These are phyloP conservation scores for Loxodonta africana DNA, from an alignment of 2,113 vertebrate genomes.

Conservation along the genomic window DNA sequence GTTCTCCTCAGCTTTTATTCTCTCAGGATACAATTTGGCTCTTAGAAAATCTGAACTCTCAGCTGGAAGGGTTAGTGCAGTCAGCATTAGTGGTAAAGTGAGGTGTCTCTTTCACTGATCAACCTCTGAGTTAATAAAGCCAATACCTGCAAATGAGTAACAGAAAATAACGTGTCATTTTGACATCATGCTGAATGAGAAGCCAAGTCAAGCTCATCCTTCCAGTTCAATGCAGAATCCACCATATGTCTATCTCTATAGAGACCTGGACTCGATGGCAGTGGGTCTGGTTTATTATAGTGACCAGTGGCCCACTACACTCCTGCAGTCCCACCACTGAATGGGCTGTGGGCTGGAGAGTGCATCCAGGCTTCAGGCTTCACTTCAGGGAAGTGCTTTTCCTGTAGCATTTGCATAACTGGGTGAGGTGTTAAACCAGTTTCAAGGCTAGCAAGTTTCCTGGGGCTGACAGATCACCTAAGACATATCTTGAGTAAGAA, in stretches of 20 bases:
- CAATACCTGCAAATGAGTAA: neutral
- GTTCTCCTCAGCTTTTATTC: neutral
- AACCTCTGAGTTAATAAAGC: neutral
- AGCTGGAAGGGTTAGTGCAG: neutral
- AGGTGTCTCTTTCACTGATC: neutral
- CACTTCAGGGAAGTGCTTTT: neutral
- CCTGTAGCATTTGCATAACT: constrained; percentile 64
- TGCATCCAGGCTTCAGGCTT: neutral
- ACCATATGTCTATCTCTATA: neutral
- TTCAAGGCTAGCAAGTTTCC: constrained; percentile 51
- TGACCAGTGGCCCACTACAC: too few species aligned
- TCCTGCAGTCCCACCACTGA: neutral
- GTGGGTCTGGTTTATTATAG: too few species aligned
- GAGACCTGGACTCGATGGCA: too few species aligned
- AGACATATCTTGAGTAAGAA: neutral
- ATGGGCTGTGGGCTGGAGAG: rapidly evolving
- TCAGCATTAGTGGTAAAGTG: neutral
- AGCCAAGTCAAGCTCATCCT: neutral
- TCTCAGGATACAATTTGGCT: neutral
- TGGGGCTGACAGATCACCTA: constrained; percentile 41
- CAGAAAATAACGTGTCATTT: constrained; percentile 37
- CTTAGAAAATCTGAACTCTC: neutral
- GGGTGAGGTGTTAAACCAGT: constrained; percentile 66
- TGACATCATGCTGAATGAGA: neutral
- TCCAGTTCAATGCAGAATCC: neutral